phyloP scores from a whole-genome alignment of 2,113 vertebrate species.

The Tricholaema leucomelas region DNA sequence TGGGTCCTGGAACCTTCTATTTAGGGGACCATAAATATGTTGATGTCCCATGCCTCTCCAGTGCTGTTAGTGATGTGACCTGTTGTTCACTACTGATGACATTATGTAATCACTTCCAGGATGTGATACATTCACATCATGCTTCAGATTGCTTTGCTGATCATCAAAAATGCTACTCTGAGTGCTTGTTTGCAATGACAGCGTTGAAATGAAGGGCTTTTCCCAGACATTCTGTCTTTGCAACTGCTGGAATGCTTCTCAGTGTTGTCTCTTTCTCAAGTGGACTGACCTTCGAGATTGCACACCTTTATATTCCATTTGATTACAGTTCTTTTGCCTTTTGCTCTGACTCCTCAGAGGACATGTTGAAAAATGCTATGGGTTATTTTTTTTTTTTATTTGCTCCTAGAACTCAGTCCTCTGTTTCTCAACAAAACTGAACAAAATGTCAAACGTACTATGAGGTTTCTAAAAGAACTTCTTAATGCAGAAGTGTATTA shows the following conservation, averaged over 20 bases:
- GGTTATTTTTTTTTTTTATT: not conserved
- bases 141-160: not conserved
- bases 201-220: not conserved
- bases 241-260: not conserved
- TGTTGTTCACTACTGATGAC: not conserved
- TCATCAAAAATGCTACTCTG: not conserved
- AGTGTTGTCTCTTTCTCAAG: not conserved
- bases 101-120: not conserved
- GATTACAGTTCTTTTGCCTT: not conserved
- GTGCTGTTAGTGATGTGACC: not conserved
- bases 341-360: not conserved
- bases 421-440: not conserved
- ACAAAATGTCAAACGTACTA: not conserved
- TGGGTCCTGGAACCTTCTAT: not conserved
- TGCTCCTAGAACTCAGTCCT: not conserved
- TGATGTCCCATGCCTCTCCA: not conserved
- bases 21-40: not conserved
- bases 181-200: not conserved
- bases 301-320: not conserved
- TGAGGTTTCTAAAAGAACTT: not conserved
- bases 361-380: not conserved
- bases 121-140: not conserved
- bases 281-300: accelerated
- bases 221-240: not conserved
- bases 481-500: not conserved